These are phyloP conservation scores for Ianthella basta DNA, from an alignment of 37 sponge, comb jelly and placozoan species.

Conservation along the genomic window DNA sequence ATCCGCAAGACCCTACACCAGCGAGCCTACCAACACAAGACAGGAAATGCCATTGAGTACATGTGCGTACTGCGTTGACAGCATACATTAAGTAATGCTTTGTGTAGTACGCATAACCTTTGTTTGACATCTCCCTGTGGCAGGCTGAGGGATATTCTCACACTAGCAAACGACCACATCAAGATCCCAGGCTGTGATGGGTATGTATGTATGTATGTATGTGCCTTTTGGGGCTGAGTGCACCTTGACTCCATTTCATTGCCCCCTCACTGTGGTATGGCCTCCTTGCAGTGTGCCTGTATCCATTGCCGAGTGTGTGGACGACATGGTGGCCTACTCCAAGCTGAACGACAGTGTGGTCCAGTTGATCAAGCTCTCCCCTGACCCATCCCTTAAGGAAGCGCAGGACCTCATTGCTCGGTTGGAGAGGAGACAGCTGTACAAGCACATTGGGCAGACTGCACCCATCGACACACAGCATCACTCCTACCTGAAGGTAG, in stretches of 20 bases:
- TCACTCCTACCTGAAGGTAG: background rate
- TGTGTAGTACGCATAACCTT: background rate
- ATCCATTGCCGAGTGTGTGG: slow-evolving; percentile 70
- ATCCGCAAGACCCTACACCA: slow-evolving; percentile 81
- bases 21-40: slow-evolving; percentile 97
- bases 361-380: slow-evolving; percentile 51
- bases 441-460: slow-evolving; percentile 82
- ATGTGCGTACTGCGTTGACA: slow-evolving; percentile 62
- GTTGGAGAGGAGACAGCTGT: slow-evolving; percentile 73
- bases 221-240: background rate
- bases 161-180: slow-evolving; percentile 19
- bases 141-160: slow-evolving; percentile 24
- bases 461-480: slow-evolving; percentile 29
- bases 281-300: background rate
- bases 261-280: no score
- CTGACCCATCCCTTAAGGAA: slow-evolving; percentile 55
- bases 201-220: background rate
- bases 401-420: slow-evolving; percentile 50
- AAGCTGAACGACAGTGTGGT: slow-evolving; percentile 71
- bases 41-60: slow-evolving; percentile 66
- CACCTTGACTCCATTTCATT: background rate
- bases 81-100: no score
- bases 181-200: background rate
- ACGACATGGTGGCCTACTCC: slow-evolving; percentile 82
- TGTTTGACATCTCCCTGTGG: background rate